phyloP scores from a whole-genome alignment of 1,140 invertebrate species.

The Leptestheria dahalacensis region DNA sequence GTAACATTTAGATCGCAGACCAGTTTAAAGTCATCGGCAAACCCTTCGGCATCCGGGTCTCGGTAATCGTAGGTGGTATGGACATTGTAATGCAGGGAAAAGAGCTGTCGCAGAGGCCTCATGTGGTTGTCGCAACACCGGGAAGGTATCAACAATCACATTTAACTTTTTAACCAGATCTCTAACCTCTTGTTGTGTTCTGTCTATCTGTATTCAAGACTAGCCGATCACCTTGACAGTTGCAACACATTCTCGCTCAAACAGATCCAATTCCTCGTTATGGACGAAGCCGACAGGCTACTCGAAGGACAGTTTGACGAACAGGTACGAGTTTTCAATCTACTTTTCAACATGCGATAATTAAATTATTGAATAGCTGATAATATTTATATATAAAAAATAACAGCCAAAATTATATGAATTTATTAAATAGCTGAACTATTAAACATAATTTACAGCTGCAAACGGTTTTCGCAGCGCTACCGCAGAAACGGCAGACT shows the following conservation, averaged over 20 bases:
- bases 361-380: too few species aligned
- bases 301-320: constrained; percentile 64
- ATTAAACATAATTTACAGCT: constrained; percentile 30
- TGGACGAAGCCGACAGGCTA: constrained; percentile 85
- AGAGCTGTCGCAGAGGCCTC: constrained; percentile 70
- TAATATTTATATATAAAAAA: too few species aligned
- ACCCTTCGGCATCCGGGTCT: constrained; percentile 61
- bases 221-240: constrained; percentile 74
- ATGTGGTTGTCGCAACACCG: constrained; percentile 88
- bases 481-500: constrained; percentile 68
- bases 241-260: constrained; percentile 67
- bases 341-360: too few species aligned
- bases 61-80: constrained; percentile 79
- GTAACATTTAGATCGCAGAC: constrained; percentile 74
- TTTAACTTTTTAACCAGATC: not conserved
- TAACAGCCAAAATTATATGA: too few species aligned
- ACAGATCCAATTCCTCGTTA: constrained; percentile 66
- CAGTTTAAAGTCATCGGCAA: constrained; percentile 82
- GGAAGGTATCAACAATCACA: constrained; percentile 39
- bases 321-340: too few species aligned
- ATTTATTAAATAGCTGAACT: not conserved
- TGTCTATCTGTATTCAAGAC: constrained; percentile 24
- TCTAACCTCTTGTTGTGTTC: not conserved
- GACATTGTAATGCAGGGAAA: constrained; percentile 81
- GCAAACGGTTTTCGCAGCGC: constrained; percentile 57